Conservation (phyloP, 2,888 invertebrate genomes). For the Scotopteryx bipunctaria region DNA sequence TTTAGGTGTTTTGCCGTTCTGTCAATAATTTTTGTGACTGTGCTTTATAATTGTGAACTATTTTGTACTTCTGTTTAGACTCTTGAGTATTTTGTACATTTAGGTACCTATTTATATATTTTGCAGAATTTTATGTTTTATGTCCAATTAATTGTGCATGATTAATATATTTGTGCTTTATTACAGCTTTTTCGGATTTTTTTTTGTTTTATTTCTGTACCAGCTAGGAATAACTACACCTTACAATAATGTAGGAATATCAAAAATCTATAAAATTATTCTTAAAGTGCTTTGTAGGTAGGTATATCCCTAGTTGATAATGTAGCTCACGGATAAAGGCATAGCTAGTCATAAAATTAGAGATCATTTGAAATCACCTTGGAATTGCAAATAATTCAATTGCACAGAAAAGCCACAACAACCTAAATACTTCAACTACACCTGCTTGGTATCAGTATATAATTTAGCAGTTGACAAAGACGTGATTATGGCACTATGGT, state of each 20-base stretch:
- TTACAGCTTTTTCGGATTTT: conserved; percentile 36
- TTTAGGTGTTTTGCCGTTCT: conserved; percentile 29
- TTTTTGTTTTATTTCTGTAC: conserved; percentile 39
- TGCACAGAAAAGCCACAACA: conserved; percentile 15
- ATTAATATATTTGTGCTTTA: conserved; percentile 34
- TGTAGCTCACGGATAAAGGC: background rate
- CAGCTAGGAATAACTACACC: background rate
- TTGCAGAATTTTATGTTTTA: background rate
- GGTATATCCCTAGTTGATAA: conserved; percentile 3
- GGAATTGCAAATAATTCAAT: conserved; percentile 1
- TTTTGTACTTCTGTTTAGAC: background rate
- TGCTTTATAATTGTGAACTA: background rate
- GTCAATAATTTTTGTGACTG: background rate
- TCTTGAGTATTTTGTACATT: conserved; percentile 7
- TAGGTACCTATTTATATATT: background rate
- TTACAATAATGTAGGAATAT: no score
- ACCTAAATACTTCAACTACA: conserved; percentile 18
- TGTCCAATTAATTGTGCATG: conserved; percentile 31
- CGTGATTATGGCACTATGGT: conserved; percentile 4
- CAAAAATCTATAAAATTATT: conserved; percentile 4
- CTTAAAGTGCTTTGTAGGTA: no score
- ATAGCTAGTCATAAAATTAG: background rate
- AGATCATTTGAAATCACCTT: conserved; percentile 9
- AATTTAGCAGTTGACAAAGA: conserved; percentile 11
- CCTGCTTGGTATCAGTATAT: conserved; percentile 6